A percentile compares a stretch with the other conserved stretches of the same genome.
Conservation (phyloP, 2,113 vertebrate species). For the Zosterops lateralis region DNA sequence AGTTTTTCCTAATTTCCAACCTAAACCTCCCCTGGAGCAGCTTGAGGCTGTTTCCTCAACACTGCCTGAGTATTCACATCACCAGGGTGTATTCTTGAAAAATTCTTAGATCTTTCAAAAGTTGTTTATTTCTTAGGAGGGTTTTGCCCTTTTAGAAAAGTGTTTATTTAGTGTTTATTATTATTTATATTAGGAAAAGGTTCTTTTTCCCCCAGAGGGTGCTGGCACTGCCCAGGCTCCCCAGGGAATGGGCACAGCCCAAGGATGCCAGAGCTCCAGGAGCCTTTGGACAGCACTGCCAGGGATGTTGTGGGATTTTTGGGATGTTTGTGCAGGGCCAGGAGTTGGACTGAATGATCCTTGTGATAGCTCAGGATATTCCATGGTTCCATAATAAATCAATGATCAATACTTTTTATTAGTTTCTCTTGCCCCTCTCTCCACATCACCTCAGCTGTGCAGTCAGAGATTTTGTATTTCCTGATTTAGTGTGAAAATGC, state of each 20-base stretch:
- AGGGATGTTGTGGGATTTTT: background rate
- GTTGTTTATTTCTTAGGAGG: background rate
- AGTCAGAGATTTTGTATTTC: background rate
- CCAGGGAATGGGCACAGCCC: background rate
- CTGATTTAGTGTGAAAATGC: background rate
- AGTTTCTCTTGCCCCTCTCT: background rate
- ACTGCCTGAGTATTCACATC: background rate
- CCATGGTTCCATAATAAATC: background rate
- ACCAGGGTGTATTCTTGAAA: background rate
- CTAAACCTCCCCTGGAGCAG: background rate
- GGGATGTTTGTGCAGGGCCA: background rate
- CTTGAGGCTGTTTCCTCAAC: background rate
- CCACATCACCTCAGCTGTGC: background rate
- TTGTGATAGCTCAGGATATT: background rate
- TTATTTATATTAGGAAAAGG: background rate
- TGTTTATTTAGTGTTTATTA: background rate
- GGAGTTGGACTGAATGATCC: background rate
- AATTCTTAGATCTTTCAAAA: background rate
- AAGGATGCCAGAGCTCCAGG: background rate
- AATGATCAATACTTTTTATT: background rate
- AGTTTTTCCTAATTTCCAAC: background rate
- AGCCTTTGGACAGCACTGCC: fast-evolving
- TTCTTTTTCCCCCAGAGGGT: background rate
- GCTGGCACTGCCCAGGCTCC: background rate
- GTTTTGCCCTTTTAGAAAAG: background rate